Evolutionary conservation across 30 jellyfish, hydroid and myxozoan genomes (phyloP).

Genomic region (Hydractinia symbiolongicarpus): DNA sequence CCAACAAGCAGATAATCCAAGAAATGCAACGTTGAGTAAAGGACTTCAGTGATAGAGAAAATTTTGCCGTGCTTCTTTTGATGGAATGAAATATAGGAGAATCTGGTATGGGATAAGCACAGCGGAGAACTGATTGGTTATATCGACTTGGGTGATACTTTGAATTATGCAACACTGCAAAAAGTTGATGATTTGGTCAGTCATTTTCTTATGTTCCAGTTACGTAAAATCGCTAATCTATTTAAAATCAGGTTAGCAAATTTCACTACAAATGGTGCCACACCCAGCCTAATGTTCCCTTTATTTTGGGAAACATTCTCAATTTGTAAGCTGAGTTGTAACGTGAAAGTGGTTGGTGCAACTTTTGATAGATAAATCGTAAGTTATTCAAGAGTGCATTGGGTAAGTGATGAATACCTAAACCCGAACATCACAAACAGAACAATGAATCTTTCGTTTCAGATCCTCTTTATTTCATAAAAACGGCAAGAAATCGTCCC

Average conservation of each 20-base stretch:
- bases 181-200: constrained; percentile 39
- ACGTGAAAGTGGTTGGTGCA: constrained; percentile 18
- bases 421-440: neutral
- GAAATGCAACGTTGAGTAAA: constrained; percentile 30
- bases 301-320: constrained; percentile 57
- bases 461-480: constrained; percentile 19
- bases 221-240: constrained; percentile 49
- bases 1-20: constrained; percentile 42
- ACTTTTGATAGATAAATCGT: constrained; percentile 61
- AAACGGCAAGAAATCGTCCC: constrained; percentile 17
- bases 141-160: constrained; percentile 56
- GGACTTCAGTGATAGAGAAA: constrained; percentile 21
- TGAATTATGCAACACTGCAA: constrained; percentile 36
- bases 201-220: constrained; percentile 42
- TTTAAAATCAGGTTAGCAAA: constrained; percentile 39
- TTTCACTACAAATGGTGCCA: constrained; percentile 46
- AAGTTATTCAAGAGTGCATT: constrained; percentile 26
- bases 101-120: constrained; percentile 66
- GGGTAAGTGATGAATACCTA: neutral
- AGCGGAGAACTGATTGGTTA: constrained; percentile 53
- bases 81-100: constrained; percentile 47
- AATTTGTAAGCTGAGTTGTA: constrained; percentile 22
- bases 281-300: constrained; percentile 30
- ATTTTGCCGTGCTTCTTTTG: constrained; percentile 15
- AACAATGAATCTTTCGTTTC: neutral